Evolutionary conservation across 2,888 invertebrate genomes (phyloP), one percentile per base, ranked within the genome.

Genomic region (Drosophila tanythrix): DNA sequence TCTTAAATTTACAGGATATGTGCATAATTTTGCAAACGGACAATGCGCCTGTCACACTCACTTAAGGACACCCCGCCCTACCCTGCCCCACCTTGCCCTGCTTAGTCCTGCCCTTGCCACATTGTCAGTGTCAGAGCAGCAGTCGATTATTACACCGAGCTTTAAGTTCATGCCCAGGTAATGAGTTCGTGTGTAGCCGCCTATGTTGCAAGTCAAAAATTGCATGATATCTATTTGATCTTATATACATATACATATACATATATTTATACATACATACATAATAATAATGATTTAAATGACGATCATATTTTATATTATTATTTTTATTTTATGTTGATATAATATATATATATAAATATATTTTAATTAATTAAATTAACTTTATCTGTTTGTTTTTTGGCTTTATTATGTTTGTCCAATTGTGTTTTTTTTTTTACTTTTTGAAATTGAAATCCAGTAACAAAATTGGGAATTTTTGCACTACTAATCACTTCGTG

Each of bases 1-100:
- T 79, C 78, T 78, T 90, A 88, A 85, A 90, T 81, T 88, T 68
- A 82, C 86, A 86, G 86, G 86, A 86, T 90, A 90, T 86, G 86
- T 78, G 81, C 74, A 82, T 90, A 85, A 85, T 89, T 83, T 88
- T 66, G 63, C 66, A 76, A 56, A 59, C 70, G 76, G 66, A 88
- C 81, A 76, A 79, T 71, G 69, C 71, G 79, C 76, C 67, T 66
- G 65, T 63, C 73, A 64, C 38, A 51, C 59, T 68, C 67, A 70
- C 70, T 80, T 75, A 70, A 55, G 43, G 51, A 33, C 25, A 55
- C 25, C 15, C 52, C 8, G 21, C 15, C 27, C n/a, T 1, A 15
- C 2, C 25, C 8, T 8, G 29, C 21, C 53, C 38, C 15, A 21
- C 21, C 46, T 29, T n/a, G 18, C n/a, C 25, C 15, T 15, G 35